Percentiles rank a stretch among this genome's conserved stretches.
phyloP scores from a whole-genome alignment of 2,113 vertebrate genomes.

The Holacanthus passer region DNA sequence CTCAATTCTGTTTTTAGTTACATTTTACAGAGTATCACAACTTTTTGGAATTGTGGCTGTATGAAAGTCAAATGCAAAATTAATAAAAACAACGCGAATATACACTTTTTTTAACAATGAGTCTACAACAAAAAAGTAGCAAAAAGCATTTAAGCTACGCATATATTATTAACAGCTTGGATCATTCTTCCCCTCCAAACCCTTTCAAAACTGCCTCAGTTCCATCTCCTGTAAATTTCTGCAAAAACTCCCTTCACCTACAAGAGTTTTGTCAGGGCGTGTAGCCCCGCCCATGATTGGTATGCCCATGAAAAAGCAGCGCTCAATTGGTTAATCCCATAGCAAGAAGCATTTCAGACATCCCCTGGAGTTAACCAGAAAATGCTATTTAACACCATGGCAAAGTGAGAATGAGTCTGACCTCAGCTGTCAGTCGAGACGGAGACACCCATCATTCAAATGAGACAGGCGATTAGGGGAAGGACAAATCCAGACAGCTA shows the following conservation, averaged over 20 bases:
- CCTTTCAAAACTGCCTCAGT: background rate
- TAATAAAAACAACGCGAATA: background rate
- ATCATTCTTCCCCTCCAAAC: background rate
- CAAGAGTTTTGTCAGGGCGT: constrained; percentile 16
- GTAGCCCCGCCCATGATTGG: background rate
- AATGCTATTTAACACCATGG: constrained; percentile 54
- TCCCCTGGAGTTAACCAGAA: constrained; percentile 52
- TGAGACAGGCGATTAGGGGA: constrained; percentile 70
- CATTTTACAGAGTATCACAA: too few relatives aligned
- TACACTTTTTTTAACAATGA: background rate
- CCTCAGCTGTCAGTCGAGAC: constrained; percentile 65
- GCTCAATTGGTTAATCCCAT: constrained; percentile 27
- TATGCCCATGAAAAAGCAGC: constrained; percentile 14
- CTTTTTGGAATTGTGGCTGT: too few relatives aligned
- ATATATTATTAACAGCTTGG: background rate
- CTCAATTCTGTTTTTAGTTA: too few relatives aligned
- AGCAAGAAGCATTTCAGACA: constrained; percentile 34
- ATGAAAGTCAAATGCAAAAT: background rate
- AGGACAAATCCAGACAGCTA: constrained; percentile 59
- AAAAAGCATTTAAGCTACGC: background rate
- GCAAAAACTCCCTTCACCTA: constrained; percentile 9
- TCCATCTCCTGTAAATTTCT: background rate
- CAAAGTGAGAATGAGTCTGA: constrained; percentile 59
- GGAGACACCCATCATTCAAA: constrained; percentile 72
- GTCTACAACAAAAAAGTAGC: background rate